Base-by-base conservation (phyloP, 2,797 vertebrate genomes). In the Astyanax mexicanus region DNA sequence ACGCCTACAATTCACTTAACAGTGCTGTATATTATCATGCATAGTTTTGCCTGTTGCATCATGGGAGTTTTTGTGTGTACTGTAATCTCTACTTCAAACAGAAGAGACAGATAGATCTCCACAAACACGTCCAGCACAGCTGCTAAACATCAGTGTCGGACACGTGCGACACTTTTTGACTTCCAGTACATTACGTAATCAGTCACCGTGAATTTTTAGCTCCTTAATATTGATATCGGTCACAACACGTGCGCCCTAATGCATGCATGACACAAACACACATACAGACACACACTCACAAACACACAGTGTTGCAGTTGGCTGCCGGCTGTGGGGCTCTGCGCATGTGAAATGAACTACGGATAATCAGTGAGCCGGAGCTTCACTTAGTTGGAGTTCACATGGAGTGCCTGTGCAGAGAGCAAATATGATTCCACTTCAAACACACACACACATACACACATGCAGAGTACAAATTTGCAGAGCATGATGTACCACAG, bases 361-460 rank as follows among this genome's bases (percentile, higher is more conserved):
- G 44, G 10, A 85, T 89, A 88, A 91, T 91, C 90, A 91, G 87
- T 87, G 86, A 89, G 61, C 68, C 84, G 84, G 86, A 89, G 89
- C 82, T 89, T 88, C 85, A 87, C 85, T 84, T 81, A n/a, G 66
- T 29, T 88, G 82, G 86, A 84, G 88, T 88, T 86, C 78, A 90
- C 87, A 86, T 86, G 84, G 87, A 88, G 89, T 74, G 86, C 83
- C 52, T 27, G 52, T 23, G 25, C 52, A 27, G 25, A 54, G 21
- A 55, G 49, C 51, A 54, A 54, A 52, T 52, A 47, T 47, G 45
- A 13, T 47, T 47, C n/a, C n/a, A n/a, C n/a, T n/a, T n/a, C n/a
- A n/a, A n/a, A 72, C 27, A 40, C 47, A 52, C 47, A 38, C 45
- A 65, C 25, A 44, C n/a, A 55, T 15, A 42, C 47, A 42, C 47